Evolutionary conservation across 2,888 invertebrate species (phyloP).

Genomic region (Hypomecis atomaria): DNA sequence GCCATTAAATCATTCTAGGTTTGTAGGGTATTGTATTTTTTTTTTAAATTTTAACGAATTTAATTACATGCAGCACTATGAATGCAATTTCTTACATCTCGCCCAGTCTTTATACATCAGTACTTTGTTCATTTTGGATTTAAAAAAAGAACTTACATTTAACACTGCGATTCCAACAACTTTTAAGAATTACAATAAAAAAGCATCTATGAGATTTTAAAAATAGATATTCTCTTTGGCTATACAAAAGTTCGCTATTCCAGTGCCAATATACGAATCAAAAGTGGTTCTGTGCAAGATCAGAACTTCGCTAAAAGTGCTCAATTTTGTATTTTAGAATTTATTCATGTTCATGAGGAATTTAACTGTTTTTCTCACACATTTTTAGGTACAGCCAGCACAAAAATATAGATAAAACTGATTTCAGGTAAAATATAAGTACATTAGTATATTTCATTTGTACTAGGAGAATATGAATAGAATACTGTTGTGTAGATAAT

Average conservation of each 20-base stretch:
- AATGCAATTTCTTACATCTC: too few species aligned
- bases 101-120: too few species aligned
- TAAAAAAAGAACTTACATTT: too few species aligned
- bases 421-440: too few species aligned
- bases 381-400: constrained; percentile 18
- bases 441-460: too few species aligned
- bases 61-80: too few species aligned
- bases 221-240: constrained; percentile 35
- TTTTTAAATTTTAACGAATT: too few species aligned
- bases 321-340: constrained; percentile 31
- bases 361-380: constrained; percentile 34
- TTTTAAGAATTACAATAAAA: constrained; percentile 14
- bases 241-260: constrained; percentile 29
- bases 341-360: constrained; percentile 31
- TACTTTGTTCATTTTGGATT: too few species aligned
- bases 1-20: too few species aligned
- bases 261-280: constrained; percentile 40
- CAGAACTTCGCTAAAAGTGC: constrained; percentile 34
- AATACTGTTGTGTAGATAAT: too few species aligned
- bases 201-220: constrained; percentile 33
- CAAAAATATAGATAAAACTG: constrained; percentile 6
- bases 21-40: too few species aligned
- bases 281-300: constrained; percentile 41
- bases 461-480: too few species aligned
- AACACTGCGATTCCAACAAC: constrained; percentile 13